Percentiles rank a stretch among this genome's conserved stretches.
phyloP scores from a whole-genome alignment of 2,797 vertebrate species.

The Psittacula derbiana region DNA sequence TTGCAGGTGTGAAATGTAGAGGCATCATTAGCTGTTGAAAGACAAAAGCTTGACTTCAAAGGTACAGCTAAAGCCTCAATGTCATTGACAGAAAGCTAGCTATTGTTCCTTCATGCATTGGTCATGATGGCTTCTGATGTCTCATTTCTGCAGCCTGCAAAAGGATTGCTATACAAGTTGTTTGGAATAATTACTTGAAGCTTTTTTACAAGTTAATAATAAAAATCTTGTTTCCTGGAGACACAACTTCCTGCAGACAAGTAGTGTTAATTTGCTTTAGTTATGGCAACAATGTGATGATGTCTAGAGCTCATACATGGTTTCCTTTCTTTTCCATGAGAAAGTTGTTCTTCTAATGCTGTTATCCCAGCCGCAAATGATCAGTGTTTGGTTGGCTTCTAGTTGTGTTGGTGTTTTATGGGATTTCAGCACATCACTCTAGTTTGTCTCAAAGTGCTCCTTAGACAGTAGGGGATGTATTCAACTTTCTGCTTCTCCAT shows the following conservation, averaged over 20 bases:
- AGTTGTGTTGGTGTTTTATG: neutral
- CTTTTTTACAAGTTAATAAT: neutral
- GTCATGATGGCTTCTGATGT: neutral
- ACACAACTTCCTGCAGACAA: neutral
- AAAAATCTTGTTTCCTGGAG: neutral
- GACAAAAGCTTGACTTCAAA: neutral
- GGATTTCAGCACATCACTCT: neutral
- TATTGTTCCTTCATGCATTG: accelerated
- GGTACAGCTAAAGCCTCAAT: neutral
- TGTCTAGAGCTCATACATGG: neutral
- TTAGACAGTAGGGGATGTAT: neutral
- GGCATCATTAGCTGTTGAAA: neutral
- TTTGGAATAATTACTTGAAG: neutral
- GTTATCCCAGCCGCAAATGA: neutral
- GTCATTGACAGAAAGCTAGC: neutral
- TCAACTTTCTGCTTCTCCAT: neutral
- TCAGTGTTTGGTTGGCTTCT: neutral
- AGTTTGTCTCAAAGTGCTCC: neutral
- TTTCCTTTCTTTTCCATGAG: neutral
- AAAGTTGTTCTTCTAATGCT: neutral
- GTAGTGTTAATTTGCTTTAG: neutral
- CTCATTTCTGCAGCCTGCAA: neutral
- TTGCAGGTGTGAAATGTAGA: neutral
- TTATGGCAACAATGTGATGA: neutral
- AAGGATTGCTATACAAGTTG: neutral